Conservation (phyloP, 2,113 vertebrate species). For the Oreocharis arfaki region DNA sequence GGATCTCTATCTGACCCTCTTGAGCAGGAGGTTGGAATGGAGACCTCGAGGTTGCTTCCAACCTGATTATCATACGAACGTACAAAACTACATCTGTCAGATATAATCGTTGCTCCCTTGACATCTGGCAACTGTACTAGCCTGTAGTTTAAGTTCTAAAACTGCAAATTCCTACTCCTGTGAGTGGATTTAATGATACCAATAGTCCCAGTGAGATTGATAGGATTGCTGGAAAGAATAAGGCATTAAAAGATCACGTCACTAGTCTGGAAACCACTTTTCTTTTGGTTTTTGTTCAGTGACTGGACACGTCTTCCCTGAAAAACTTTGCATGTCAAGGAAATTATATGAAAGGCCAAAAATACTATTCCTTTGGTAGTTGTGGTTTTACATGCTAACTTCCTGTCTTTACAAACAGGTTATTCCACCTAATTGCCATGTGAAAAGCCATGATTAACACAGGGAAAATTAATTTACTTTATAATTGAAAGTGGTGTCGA, state of each 20-base stretch:
- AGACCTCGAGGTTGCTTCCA: background rate
- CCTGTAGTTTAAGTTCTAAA: background rate
- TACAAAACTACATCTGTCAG: background rate
- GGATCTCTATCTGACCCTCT: background rate
- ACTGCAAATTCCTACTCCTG: background rate
- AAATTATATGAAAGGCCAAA: constrained; percentile 4
- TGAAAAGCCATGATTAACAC: background rate
- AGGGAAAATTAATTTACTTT: background rate
- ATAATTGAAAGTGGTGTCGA: background rate
- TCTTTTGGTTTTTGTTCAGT: background rate
- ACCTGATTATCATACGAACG: background rate
- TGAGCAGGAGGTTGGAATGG: background rate
- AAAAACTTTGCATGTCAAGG: background rate
- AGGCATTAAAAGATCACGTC: background rate
- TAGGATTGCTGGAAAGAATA: constrained; percentile 2
- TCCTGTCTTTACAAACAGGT: background rate
- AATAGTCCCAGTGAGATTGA: constrained; percentile 1
- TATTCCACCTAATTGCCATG: background rate
- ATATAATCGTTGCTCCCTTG: background rate
- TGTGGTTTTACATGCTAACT: background rate
- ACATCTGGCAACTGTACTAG: background rate
- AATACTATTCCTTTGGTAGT: constrained; percentile 14
- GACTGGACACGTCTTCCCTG: background rate
- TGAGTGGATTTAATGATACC: background rate
- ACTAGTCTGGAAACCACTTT: background rate